phyloP scores from a whole-genome alignment of 2,797 vertebrate species.

The Gallinago stenura region DNA sequence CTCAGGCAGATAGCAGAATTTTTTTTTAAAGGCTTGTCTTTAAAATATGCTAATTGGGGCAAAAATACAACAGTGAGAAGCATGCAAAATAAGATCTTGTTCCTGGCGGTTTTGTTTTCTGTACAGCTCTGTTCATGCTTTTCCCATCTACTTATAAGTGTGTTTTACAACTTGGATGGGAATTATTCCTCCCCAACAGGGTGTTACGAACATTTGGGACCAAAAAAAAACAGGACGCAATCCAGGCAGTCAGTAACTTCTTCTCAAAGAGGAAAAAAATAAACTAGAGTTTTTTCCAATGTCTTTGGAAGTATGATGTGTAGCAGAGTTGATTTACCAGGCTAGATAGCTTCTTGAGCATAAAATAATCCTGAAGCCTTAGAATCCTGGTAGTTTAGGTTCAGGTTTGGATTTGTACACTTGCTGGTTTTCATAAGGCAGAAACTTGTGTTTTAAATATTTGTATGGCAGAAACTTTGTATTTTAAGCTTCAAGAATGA shows the following conservation, averaged over 20 bases:
- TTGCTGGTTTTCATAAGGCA: not conserved
- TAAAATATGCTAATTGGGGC: constrained; percentile 77
- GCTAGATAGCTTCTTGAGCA: not conserved
- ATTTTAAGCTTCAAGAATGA: not conserved
- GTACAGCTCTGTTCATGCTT: constrained; percentile 74
- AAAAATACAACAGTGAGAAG: constrained; percentile 49
- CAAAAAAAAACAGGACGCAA: not conserved
- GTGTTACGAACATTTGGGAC: constrained; percentile 30
- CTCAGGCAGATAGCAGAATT: constrained; percentile 38
- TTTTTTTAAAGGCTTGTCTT: constrained; percentile 29
- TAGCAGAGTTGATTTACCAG: not conserved
- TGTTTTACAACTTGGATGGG: constrained; percentile 44
- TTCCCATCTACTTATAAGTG: constrained; percentile 54
- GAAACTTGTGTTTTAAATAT: not conserved
- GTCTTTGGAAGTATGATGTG: not conserved
- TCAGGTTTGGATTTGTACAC: not conserved
- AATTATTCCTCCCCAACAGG: constrained; percentile 36
- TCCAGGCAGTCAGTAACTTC: not conserved
- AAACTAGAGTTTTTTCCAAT: not conserved
- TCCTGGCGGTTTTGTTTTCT: constrained; percentile 81
- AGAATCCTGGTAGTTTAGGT: not conserved
- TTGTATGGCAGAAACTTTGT: not conserved
- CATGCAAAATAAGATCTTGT: constrained; percentile 5
- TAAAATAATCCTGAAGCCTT: not conserved
- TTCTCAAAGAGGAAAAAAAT: not conserved